phyloP scores from a whole-genome alignment of 2,888 invertebrate genomes.

The Dorcus hopei region DNA sequence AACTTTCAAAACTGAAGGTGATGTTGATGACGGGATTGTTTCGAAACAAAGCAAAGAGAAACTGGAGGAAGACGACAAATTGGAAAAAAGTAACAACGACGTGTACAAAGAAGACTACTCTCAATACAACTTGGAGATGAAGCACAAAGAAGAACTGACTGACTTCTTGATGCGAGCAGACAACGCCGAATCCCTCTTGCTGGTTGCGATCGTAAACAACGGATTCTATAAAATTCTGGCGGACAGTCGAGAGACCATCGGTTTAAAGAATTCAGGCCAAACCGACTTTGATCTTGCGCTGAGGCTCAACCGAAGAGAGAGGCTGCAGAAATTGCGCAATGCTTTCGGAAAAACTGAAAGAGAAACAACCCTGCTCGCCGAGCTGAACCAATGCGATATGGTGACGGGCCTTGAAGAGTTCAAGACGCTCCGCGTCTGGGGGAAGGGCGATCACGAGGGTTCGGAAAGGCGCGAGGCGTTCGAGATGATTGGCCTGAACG shows the following conservation, averaged over 20 bases:
- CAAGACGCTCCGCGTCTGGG: not conserved
- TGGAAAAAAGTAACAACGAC: not conserved
- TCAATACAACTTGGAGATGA: not conserved
- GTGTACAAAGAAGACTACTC: too few relatives aligned
- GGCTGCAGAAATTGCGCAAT: too few relatives aligned
- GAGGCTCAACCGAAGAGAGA: too few relatives aligned
- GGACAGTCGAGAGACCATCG: conserved; percentile 32
- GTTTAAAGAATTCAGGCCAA: not conserved
- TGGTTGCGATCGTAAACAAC: conserved; percentile 52
- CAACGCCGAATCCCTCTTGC: conserved; percentile 50
- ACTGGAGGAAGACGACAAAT: not conserved
- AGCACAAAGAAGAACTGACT: conserved; percentile 1
- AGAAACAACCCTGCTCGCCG: too few relatives aligned
- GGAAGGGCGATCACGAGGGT: not conserved
- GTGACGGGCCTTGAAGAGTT: too few relatives aligned
- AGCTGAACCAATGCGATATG: too few relatives aligned
- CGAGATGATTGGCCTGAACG: not conserved
- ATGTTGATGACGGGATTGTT: not conserved
- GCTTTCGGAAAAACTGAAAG: too few relatives aligned
- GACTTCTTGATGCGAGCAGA: conserved; percentile 2
- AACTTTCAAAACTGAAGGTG: not conserved
- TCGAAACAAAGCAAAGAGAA: not conserved
- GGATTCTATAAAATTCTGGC: conserved; percentile 47
- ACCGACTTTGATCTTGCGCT: too few relatives aligned
- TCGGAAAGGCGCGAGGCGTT: conserved; percentile 6